Conservation (phyloP, 2,113 vertebrate species). For the Gobio gobio region DNA sequence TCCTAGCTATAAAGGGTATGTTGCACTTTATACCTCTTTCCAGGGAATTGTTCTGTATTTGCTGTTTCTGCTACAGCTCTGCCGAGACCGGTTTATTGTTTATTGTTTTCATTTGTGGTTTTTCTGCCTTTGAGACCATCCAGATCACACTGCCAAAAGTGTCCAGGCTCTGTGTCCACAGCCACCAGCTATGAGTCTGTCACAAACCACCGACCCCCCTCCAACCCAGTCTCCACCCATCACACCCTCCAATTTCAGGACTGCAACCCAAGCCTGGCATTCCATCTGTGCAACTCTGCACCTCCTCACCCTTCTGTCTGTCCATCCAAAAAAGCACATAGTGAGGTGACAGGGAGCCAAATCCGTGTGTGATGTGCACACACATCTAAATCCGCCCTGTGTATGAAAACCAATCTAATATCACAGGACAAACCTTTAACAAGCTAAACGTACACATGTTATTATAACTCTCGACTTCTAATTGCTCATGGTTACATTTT, state of each 20-base stretch:
- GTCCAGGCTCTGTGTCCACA: not conserved
- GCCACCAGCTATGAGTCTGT: constrained; percentile 33
- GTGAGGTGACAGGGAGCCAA: constrained; percentile 16
- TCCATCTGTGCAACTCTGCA: constrained; percentile 48
- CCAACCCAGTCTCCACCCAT: constrained; percentile 10
- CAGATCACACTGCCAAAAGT: constrained; percentile 34
- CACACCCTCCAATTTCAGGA: constrained; percentile 36
- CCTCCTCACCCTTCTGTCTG: constrained; percentile 4
- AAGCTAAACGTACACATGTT: not conserved
- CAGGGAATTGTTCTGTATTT: constrained; percentile 28
- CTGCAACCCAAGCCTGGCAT: constrained; percentile 34
- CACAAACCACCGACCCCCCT: constrained; percentile 23
- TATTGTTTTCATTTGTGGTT: constrained; percentile 33
- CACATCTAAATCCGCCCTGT: not conserved
- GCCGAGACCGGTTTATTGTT: constrained; percentile 32
- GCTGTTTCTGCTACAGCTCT: constrained; percentile 25
- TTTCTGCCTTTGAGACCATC: constrained; percentile 24
- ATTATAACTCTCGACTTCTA: not conserved
- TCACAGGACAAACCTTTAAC: not conserved
- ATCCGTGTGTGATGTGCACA: not conserved
- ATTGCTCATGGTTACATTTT: not conserved
- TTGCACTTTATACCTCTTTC: not conserved
- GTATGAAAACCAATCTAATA: not conserved
- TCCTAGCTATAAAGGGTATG: not conserved
- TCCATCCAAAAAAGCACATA: constrained; percentile 31